phyloP scores from a whole-genome alignment of 1,140 invertebrate genomes.

The Ips typographus region DNA sequence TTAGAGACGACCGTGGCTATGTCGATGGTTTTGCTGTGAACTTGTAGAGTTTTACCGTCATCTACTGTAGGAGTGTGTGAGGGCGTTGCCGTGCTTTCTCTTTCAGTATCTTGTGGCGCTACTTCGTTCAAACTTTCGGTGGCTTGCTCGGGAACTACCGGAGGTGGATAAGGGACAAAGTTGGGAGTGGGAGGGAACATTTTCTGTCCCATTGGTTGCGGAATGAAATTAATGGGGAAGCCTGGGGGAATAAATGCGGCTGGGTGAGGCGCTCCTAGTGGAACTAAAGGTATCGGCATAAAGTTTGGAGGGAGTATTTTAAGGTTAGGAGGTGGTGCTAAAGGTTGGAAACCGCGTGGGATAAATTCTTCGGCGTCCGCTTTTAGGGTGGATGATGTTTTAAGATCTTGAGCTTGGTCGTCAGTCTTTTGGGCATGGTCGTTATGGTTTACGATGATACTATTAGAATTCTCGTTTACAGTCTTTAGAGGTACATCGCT shows the following conservation, averaged over 20 bases:
- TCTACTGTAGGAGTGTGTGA: constrained; percentile 22
- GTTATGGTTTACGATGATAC: not conserved
- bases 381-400: constrained; percentile 43
- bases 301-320: constrained; percentile 46
- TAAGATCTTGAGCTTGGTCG: constrained; percentile 13
- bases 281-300: constrained; percentile 43
- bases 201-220: constrained; percentile 33
- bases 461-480: not conserved
- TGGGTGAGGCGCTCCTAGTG: constrained; percentile 32
- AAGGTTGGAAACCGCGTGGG: constrained; percentile 41
- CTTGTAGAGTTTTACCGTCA: constrained; percentile 11
- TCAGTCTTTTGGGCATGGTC: not conserved
- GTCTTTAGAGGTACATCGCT: constrained; percentile 17
- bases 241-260: constrained; percentile 43
- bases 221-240: constrained; percentile 45
- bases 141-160: constrained; percentile 24
- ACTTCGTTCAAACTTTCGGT: constrained; percentile 12
- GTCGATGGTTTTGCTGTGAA: constrained; percentile 43
- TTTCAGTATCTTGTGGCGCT: constrained; percentile 6
- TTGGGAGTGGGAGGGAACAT: constrained; percentile 17
- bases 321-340: constrained; percentile 36
- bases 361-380: constrained; percentile 52
- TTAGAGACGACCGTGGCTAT: constrained; percentile 50
- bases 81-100: constrained; percentile 20
- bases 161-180: constrained; percentile 15